phyloP scores from a whole-genome alignment of 1,140 invertebrate genomes.

The Diuraphis noxia region DNA sequence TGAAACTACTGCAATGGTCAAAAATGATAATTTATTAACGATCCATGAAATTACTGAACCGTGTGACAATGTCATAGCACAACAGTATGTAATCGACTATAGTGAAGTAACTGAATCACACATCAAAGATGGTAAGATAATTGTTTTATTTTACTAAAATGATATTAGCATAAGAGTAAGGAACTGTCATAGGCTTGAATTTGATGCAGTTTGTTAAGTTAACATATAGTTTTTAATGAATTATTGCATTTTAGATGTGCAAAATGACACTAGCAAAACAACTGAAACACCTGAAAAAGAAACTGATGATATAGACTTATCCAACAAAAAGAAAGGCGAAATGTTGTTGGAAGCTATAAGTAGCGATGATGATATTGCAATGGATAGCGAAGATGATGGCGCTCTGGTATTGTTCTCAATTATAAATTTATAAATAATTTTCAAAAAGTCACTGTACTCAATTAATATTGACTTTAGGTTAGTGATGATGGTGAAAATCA shows the following conservation, averaged over 20 bases:
- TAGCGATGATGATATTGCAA: slow-evolving; percentile 44
- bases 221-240: not conserved
- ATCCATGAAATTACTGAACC: not conserved
- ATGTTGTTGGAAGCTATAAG: slow-evolving; percentile 41
- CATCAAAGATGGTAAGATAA: not conserved
- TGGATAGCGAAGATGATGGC: slow-evolving; percentile 19
- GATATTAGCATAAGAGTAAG: not conserved
- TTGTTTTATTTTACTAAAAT: not conserved
- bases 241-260: not conserved
- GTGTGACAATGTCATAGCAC: not conserved
- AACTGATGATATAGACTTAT: not conserved
- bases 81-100: not conserved
- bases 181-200: not conserved
- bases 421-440: not conserved
- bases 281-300: not conserved
- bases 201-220: not conserved
- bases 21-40: not conserved
- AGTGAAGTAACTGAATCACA: not conserved
- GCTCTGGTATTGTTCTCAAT: not conserved
- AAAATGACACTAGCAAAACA: not conserved
- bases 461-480: not conserved
- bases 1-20: not conserved
- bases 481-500: not conserved
- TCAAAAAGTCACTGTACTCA: not conserved
- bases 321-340: not conserved